phyloP scores from a whole-genome alignment of 2,113 vertebrate genomes.

The Jaculus jaculus region DNA sequence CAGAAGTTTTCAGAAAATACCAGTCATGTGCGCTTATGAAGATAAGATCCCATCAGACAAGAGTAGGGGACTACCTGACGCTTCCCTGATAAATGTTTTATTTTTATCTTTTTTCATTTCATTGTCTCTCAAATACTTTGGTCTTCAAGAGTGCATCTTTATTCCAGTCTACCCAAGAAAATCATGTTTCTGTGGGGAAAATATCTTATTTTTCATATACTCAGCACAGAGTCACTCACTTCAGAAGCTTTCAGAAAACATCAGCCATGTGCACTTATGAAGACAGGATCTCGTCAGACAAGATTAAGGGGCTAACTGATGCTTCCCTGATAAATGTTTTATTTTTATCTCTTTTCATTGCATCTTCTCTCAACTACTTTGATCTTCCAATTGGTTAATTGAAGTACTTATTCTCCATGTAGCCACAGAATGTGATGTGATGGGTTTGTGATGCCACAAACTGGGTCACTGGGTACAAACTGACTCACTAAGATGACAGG shows the following conservation, averaged over 20 bases:
- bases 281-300: background rate
- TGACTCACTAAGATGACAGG: background rate
- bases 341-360: background rate
- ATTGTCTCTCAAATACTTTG: background rate
- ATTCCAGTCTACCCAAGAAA: constrained; percentile 15
- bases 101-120: background rate
- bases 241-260: background rate
- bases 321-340: background rate
- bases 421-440: background rate
- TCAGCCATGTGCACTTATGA: background rate
- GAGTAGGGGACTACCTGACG: background rate
- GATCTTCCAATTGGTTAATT: background rate
- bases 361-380: background rate
- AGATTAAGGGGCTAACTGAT: background rate
- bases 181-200: background rate
- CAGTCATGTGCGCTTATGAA: background rate
- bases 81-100: background rate
- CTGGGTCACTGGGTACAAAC: background rate
- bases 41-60: background rate
- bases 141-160: background rate
- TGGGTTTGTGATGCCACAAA: background rate
- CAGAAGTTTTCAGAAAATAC: background rate
- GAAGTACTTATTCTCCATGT: background rate
- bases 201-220: background rate
- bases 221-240: background rate